A percentile compares a stretch with the other conserved stretches of the same genome.
phyloP scores from a whole-genome alignment of 2,797 vertebrate species.

The Pyrocephalus nanus region DNA sequence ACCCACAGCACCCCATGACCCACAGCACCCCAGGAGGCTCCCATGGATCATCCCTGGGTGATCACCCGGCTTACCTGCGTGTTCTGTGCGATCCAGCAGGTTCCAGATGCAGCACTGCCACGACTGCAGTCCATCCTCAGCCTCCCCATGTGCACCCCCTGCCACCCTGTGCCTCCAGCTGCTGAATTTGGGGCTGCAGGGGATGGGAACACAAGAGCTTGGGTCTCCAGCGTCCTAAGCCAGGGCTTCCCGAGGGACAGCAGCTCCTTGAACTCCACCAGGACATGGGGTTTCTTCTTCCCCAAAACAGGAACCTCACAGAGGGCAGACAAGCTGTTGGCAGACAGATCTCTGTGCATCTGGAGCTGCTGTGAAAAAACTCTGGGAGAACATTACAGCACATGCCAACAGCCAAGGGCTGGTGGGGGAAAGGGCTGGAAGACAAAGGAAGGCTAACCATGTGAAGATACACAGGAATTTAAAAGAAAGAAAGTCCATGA shows the following conservation, averaged over 20 bases:
- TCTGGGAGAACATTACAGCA: background rate
- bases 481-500: background rate
- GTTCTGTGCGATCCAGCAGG: background rate
- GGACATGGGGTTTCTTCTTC: background rate
- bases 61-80: fast-evolving
- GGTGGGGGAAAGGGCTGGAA: background rate
- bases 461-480: background rate
- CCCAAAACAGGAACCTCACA: background rate
- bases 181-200: background rate
- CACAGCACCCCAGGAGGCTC: background rate
- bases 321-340: background rate
- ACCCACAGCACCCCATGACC: background rate
- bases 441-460: background rate
- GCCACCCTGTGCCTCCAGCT: background rate
- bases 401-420: background rate
- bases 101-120: background rate
- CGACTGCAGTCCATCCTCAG: fast-evolving
- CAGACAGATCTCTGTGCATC: background rate
- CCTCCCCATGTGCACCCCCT: fast-evolving
- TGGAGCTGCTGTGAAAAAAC: background rate
- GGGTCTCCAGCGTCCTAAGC: background rate
- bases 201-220: background rate
- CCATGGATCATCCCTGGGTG: background rate
- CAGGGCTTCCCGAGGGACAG: background rate
- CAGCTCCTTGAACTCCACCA: background rate